Evolutionary conservation across 2,797 vertebrate species (phyloP), one percentile per base, ranked within the genome.

Genomic region (Rhinogobio ventralis): DNA sequence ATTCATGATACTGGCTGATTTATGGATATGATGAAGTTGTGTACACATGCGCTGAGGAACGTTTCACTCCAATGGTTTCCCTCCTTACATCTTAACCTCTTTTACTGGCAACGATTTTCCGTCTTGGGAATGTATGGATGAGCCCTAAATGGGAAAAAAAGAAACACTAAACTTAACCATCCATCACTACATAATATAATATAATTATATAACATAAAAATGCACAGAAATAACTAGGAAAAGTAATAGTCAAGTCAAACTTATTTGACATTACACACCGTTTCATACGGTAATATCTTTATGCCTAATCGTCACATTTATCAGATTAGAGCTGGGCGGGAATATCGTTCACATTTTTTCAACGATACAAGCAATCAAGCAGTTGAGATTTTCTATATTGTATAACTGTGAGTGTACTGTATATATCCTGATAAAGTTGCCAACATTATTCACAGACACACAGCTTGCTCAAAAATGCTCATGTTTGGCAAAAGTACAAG

Each of bases 101-200:
- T 92, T 92, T 39, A 89, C 73, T n/a, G 88, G 73, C 11, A 74
- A 23, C 25, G 90, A 42, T 51, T 85, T 5, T 4, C 2, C 85
- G 73, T 82, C 89, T 77, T 93, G 90, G 25, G 71, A n/a, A 45
- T 90, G 88, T 69, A 68, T 77, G 62, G 87, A 45, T 13, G 25
- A 79, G 87, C 88, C 90, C 94, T 95, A 89, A n/a, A 67, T 85
- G 90, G 83, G 82, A 49, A 77, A 67, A 53, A 19, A 85, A 69
- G 28, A 17, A 19, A 42, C 19, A 4, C 8, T 62, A n/a, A 36
- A 30, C 28, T 25, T 13, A 45, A 10, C 6, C 45, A 4, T 60
- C 30, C 10, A 19, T 7, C 9, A 42, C 0, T 36, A 1, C 6
- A 0, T 33, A 39, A 55, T 3, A 1, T 53, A 15, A 23, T 2